Percentiles rank a stretch among this genome's conserved stretches.
Evolutionary conservation across 2,113 vertebrate species (phyloP).

Genomic region (Grus americana): DNA sequence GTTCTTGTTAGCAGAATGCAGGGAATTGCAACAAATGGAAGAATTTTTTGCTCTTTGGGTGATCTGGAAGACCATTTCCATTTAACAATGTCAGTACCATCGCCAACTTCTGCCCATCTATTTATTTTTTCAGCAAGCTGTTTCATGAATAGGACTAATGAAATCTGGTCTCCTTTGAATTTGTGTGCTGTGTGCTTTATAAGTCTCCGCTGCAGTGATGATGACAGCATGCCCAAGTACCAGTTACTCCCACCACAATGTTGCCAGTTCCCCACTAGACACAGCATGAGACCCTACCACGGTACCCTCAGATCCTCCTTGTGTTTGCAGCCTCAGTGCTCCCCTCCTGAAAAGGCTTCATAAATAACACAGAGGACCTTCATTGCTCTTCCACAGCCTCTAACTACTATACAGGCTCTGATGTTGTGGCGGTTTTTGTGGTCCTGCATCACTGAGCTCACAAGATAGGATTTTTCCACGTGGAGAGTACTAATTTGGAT

Average conservation of each 20-base stretch:
- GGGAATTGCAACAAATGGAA: neutral
- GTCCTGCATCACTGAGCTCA: neutral
- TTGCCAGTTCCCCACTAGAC: neutral
- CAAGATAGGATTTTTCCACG: neutral
- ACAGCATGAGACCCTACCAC: rapidly evolving
- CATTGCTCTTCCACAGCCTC: neutral
- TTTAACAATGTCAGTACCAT: neutral
- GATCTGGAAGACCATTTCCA: neutral
- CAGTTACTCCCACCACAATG: neutral
- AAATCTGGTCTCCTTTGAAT: neutral
- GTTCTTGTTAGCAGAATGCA: neutral
- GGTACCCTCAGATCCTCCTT: neutral
- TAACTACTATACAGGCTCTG: neutral
- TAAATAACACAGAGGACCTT: neutral
- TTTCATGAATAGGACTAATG: neutral
- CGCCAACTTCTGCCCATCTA: neutral
- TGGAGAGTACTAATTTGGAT: neutral
- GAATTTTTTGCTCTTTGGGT: neutral
- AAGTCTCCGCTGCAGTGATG: neutral
- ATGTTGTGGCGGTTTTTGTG: neutral
- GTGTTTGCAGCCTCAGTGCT: neutral
- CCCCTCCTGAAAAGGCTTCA: neutral
- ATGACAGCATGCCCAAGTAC: neutral
- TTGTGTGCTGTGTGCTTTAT: neutral
- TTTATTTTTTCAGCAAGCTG: neutral